These are phyloP conservation scores for Leguminivora glycinivorella DNA, from an alignment of 1,140 invertebrate species.

Conservation along the genomic window DNA sequence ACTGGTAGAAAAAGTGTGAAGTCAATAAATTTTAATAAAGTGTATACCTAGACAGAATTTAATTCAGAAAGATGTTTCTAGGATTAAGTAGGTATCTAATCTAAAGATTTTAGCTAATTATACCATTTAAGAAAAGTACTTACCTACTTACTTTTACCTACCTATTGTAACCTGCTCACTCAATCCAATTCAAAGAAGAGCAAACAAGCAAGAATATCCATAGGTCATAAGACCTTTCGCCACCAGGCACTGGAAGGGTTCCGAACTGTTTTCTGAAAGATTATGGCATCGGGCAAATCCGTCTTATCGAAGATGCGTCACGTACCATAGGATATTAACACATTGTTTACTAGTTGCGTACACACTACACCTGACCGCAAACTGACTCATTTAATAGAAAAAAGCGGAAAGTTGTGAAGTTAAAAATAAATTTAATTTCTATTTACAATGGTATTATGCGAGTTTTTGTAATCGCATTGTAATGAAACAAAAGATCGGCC, in stretches of 20 bases:
- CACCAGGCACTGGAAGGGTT: background rate
- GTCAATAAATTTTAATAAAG: too few species aligned
- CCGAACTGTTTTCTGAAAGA: background rate
- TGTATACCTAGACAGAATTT: too few species aligned
- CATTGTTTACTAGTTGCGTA: constrained; percentile 2
- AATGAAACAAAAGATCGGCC: constrained; percentile 13
- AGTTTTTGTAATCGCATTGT: constrained; percentile 16
- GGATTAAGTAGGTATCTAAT: too few species aligned
- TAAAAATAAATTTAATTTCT: constrained; percentile 11
- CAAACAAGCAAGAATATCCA: background rate
- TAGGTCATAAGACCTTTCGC: background rate
- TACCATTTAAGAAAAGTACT: too few species aligned
- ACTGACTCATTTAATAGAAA: background rate
- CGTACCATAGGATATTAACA: background rate
- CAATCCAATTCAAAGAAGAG: too few species aligned
- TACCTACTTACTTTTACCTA: too few species aligned
- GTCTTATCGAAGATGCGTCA: background rate
- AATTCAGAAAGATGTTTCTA: too few species aligned
- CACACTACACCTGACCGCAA: constrained; percentile 7
- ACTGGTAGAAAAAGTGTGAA: too few species aligned
- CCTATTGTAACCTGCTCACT: too few species aligned
- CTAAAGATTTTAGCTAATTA: too few species aligned
- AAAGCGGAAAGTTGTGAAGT: constrained; percentile 5
- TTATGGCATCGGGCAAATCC: constrained; percentile 2
- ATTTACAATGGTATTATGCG: constrained; percentile 10